These are phyloP conservation scores for Tuta absoluta DNA, from an alignment of 2,888 invertebrate species.

Conservation along the genomic window DNA sequence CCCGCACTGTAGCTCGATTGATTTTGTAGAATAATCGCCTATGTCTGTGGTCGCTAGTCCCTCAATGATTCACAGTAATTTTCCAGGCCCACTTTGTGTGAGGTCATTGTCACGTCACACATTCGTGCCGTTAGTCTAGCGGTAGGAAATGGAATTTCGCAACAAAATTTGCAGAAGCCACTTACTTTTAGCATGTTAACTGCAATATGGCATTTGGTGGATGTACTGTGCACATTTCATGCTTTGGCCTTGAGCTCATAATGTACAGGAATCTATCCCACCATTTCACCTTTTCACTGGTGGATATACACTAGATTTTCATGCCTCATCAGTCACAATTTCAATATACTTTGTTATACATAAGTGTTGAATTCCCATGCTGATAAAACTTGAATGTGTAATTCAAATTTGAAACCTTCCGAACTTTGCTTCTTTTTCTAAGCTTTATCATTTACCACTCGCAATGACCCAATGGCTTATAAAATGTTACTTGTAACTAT, in stretches of 20 bases:
- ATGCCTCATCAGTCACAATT: conserved; percentile 8
- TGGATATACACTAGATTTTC: not conserved
- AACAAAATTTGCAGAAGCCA: conserved; percentile 32
- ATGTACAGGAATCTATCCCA: not conserved
- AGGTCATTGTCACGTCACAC: conserved; percentile 68
- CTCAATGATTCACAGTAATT: conserved; percentile 46
- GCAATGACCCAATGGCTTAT: too few relatives aligned
- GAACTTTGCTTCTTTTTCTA: not conserved
- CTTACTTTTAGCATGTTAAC: conserved; percentile 12
- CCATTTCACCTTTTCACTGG: not conserved
- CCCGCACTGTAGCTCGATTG: conserved; percentile 61
- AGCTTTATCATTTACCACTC: not conserved
- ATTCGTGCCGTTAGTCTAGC: conserved; percentile 60
- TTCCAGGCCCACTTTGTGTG: conserved; percentile 53
- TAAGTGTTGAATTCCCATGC: conserved; percentile 4
- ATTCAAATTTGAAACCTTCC: not conserved
- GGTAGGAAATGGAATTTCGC: conserved; percentile 55
- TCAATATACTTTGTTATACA: not conserved
- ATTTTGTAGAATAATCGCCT: conserved; percentile 45
- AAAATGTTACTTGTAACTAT: too few relatives aligned
- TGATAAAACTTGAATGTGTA: not conserved
- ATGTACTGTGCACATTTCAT: not conserved
- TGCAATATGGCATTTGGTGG: not conserved
- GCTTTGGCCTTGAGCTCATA: not conserved
- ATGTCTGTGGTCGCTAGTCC: conserved; percentile 13